These are phyloP conservation scores for Hoplias malabaricus DNA, from an alignment of 2,113 vertebrate species.

Conservation along the genomic window DNA sequence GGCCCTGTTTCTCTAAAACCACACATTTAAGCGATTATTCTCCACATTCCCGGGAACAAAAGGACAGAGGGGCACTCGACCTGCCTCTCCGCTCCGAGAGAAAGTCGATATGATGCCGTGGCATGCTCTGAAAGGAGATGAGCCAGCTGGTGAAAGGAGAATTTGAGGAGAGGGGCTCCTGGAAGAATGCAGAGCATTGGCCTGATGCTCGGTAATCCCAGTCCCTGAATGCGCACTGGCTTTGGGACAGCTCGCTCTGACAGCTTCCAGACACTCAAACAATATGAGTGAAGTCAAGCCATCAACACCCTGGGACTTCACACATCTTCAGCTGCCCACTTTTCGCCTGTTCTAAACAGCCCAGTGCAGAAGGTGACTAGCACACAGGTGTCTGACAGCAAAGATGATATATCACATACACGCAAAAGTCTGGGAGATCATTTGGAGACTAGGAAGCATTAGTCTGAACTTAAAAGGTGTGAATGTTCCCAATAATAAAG, in stretches of 20 bases:
- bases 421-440: background rate
- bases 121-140: constrained; percentile 52
- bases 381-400: background rate
- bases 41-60: constrained; percentile 62
- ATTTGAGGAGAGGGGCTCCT: constrained; percentile 59
- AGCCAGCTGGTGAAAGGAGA: constrained; percentile 64
- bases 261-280: constrained; percentile 40
- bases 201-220: constrained; percentile 66
- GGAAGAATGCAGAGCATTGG: constrained; percentile 67
- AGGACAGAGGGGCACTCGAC: constrained; percentile 30
- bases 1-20: constrained; percentile 50
- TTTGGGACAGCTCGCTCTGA: constrained; percentile 43
- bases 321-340: background rate
- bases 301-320: background rate
- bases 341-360: background rate
- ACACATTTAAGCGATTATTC: constrained; percentile 75
- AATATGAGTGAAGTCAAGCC: constrained; percentile 10
- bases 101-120: constrained; percentile 60
- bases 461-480: too few species aligned
- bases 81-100: constrained; percentile 25
- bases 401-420: background rate
- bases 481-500: too few species aligned
- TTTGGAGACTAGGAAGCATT: too few species aligned
- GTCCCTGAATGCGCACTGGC: constrained; percentile 33
- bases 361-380: background rate